Evolutionary conservation across 2,888 invertebrate species (phyloP), one percentile per base, ranked within the genome.

Genomic region (Anoplius nigerrimus): DNA sequence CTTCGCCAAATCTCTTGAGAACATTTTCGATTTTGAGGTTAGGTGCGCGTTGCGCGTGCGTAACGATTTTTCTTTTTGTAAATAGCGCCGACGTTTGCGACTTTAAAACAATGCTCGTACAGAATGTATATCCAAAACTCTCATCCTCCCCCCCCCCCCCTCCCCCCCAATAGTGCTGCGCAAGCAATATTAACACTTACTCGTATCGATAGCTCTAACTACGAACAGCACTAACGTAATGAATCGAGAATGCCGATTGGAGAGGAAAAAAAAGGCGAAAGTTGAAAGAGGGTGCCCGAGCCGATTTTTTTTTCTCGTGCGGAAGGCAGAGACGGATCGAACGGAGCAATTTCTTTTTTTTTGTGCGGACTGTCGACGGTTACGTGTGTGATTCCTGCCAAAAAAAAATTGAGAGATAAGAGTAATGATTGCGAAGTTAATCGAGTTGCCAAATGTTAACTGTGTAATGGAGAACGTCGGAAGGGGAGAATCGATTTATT

Each of bases 321-420:
- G 48, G 48, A 48, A 48, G 18, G 48, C 48, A 16, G 16, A 48
- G n/a, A 18, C 34, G 11, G 13, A 8, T 2, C n/a, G 48, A 48
- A 18, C 1, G 21, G 21, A 20, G 21, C 48, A 16, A n/a, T 48
- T 16, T 11, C 48, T 11, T 4, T 8, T 13, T 48, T 48, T 52
- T 52, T 22, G 70, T 20, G 42, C 56, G 62, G 61, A 61, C 63
- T 69, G 72, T 51, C 71, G 69, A 51, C 69, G 67, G 72, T 52
- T 74, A 18, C 18, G 76, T 74, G 78, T 82, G 80, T 80, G 68
- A 84, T 78, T 85, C 84, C 84, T 84, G 84, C 84, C 84, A 84
- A 81, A 69, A 66, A 68, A 64, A 65, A n/a, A n/a, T n/a, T 63
- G 56, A 66, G 61, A 61, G 46, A 58, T 21, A 8, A 58, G 46